Evolutionary conservation across 2,888 invertebrate genomes (phyloP), one percentile per base, ranked within the genome.

Genomic region (Sipha maydis): DNA sequence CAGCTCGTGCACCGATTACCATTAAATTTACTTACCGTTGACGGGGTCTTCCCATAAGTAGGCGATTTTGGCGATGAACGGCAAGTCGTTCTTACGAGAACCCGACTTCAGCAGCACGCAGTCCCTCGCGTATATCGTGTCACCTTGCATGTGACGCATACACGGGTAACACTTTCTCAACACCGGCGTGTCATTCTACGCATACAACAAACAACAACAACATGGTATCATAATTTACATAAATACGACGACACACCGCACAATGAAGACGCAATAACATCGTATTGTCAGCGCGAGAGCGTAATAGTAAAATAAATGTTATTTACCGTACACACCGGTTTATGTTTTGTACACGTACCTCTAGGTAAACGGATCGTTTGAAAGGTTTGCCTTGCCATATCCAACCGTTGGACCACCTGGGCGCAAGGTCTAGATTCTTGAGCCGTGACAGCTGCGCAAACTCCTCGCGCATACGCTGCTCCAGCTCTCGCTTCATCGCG

Each of bases 11-110:
- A 67, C 25, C 67, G 67, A 48, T 48, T 61, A 25, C 25, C 21
- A 61, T 25, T 21, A 61, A 3, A 1, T 11, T n/a, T 79, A 91
- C 93, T 93, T 92, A 97, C 98, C 97, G 92, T 97, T 97, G 86
- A 96, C 96, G 5, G 97, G 96, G 93, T 97, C 97, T 92, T 98
- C 97, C 98, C 98, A 99, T 61, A 99, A 94, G 89, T 97, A 96
- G 85, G 97, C 97, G 90, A 99, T 96, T 93, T 98, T 96, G 83
- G 98, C 99, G 85, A 99, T 97, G 92, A 96, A 99, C 41, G 99
- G 99, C 90, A 98, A 94, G 91, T 97, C 97, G 91, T 95, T 96
- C 91, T 95, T 95, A 91, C 94, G 94, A 91, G 93, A 94, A 85
- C 97, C 97, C 77, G 98, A 97, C 90, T 97, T 96, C 90, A 99